Conservation (phyloP, 2,797 vertebrate genomes). For the Tolypeutes matacus region DNA sequence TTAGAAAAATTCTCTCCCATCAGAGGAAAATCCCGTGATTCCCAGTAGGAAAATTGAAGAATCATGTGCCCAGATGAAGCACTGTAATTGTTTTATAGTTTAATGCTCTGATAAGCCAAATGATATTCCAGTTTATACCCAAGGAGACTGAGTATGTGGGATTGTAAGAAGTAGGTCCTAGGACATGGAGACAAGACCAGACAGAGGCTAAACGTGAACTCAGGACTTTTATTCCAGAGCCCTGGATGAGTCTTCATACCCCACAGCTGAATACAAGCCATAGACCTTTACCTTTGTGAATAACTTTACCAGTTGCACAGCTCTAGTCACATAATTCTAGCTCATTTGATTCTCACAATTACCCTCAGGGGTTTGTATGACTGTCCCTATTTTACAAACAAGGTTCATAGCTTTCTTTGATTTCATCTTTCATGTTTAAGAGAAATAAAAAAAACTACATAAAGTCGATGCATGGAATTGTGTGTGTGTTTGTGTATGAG, state of each 20-base stretch:
- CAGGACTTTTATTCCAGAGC: neutral
- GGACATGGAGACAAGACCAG: neutral
- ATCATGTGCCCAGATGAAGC: neutral
- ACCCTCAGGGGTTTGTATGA: neutral
- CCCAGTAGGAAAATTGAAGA: neutral
- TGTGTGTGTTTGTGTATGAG: neutral
- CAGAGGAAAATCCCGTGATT: constrained; percentile 18
- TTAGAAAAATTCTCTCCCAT: constrained; percentile 39
- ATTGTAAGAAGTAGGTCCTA: neutral
- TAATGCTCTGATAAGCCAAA: neutral
- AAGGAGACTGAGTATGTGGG: neutral
- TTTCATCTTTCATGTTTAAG: neutral
- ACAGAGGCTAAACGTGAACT: neutral
- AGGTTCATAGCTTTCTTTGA: neutral
- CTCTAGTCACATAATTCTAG: neutral
- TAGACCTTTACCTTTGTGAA: neutral
- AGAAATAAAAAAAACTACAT: neutral
- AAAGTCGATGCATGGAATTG: neutral
- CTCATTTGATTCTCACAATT: neutral
- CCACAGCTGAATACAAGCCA: neutral
- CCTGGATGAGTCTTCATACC: neutral
- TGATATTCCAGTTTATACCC: neutral
- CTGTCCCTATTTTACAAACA: neutral
- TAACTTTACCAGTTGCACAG: neutral
- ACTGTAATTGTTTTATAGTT: constrained; percentile 23